Conservation (phyloP, 2,797 vertebrate genomes). For the Halcyon leucocephala region DNA sequence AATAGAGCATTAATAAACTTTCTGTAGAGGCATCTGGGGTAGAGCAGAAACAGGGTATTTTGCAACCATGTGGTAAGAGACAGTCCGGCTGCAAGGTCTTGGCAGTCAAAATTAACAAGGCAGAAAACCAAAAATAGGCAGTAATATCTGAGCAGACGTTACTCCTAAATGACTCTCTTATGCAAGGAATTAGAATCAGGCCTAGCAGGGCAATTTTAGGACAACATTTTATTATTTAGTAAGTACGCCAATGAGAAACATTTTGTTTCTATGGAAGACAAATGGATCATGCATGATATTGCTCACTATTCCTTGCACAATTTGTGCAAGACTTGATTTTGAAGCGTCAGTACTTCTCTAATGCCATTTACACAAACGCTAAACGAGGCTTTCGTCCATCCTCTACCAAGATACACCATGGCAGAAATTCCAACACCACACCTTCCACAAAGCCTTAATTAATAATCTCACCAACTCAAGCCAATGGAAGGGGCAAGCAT, state of each 20-base stretch:
- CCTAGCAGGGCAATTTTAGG: background rate
- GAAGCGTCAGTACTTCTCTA: background rate
- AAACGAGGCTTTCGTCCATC: background rate
- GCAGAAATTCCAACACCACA: background rate
- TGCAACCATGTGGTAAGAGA: background rate
- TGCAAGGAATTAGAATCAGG: background rate
- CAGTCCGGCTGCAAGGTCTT: background rate
- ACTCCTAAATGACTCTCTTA: background rate
- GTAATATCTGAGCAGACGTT: background rate
- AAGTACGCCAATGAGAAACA: background rate
- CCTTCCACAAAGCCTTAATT: background rate
- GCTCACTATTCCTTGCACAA: background rate
- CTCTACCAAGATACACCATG: background rate
- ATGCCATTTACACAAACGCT: background rate
- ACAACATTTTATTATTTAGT: background rate
- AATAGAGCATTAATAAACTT: background rate
- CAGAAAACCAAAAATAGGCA: background rate
- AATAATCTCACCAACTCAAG: background rate
- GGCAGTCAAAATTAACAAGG: constrained; percentile 11
- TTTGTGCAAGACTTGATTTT: background rate
- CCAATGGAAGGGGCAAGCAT: background rate
- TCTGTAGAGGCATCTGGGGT: background rate
- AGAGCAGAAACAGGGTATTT: background rate
- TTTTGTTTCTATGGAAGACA: background rate
- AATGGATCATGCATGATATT: background rate